phyloP scores from a whole-genome alignment of 1,140 invertebrate species.

The Drosophila pachea region DNA sequence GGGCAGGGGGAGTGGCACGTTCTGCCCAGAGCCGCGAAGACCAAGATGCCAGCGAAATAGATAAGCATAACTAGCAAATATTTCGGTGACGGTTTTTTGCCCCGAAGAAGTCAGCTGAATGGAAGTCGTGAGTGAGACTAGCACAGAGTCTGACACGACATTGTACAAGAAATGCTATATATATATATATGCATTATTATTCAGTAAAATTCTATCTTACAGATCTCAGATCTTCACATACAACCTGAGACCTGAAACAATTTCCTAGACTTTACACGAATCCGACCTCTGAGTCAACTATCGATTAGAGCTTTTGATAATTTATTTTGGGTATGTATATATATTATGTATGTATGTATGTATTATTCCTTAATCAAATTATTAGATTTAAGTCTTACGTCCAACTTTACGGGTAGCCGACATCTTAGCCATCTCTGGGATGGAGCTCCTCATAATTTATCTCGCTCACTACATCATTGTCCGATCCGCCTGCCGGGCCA shows the following conservation, averaged over 20 bases:
- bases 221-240: too few species aligned
- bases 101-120: background rate
- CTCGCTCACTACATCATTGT: slow-evolving; percentile 2
- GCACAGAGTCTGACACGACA: slow-evolving; percentile 3
- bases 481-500: slow-evolving; percentile 36
- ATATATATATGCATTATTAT: background rate
- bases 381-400: too few species aligned
- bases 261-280: too few species aligned
- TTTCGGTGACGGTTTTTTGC: slow-evolving; percentile 25
- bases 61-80: slow-evolving; percentile 49
- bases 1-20: slow-evolving; percentile 15
- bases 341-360: too few species aligned
- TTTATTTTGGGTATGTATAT: too few species aligned
- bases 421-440: too few species aligned
- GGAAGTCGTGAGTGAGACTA: background rate
- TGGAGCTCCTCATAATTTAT: background rate
- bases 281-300: too few species aligned
- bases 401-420: too few species aligned
- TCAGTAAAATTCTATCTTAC: background rate
- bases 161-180: background rate
- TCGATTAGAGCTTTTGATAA: too few species aligned
- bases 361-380: background rate
- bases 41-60: slow-evolving; percentile 59
- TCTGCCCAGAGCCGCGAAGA: slow-evolving; percentile 24
- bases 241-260: too few species aligned